Conservation (phyloP, 2,797 vertebrate species). For the Sardinella longiceps region DNA sequence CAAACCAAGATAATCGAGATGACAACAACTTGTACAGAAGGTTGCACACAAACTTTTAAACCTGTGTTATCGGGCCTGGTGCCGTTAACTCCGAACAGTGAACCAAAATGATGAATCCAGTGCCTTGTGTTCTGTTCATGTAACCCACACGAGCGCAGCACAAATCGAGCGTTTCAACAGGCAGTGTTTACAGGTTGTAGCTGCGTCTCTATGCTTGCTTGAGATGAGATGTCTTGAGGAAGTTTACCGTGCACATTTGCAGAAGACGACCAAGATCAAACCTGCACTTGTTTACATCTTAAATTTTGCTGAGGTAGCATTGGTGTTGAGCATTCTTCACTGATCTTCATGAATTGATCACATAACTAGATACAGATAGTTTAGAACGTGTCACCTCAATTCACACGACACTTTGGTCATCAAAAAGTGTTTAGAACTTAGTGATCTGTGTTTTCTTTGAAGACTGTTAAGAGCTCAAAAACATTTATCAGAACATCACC, state of each 20-base stretch:
- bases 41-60: neutral
- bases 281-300: conserved; percentile 30
- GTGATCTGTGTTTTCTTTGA: neutral
- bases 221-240: conserved; percentile 13
- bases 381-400: neutral
- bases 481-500: neutral
- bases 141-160: conserved; percentile 52
- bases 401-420: neutral
- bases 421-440: neutral
- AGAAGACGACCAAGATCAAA: neutral
- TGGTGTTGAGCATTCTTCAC: neutral
- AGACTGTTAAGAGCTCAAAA: neutral
- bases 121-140: conserved; percentile 70
- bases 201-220: conserved; percentile 53
- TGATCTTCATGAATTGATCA: neutral
- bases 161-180: conserved; percentile 53
- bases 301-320: conserved; percentile 34
- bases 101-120: conserved; percentile 68
- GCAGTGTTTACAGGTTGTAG: conserved; percentile 69
- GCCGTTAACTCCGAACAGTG: conserved; percentile 54
- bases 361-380: neutral
- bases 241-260: conserved; percentile 30
- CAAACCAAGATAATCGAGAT: neutral
- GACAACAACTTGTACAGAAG: neutral
- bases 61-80: conserved; percentile 52